Evolutionary conservation across 2,888 invertebrate species (phyloP).

Genomic region (Rhingia campestris): DNA sequence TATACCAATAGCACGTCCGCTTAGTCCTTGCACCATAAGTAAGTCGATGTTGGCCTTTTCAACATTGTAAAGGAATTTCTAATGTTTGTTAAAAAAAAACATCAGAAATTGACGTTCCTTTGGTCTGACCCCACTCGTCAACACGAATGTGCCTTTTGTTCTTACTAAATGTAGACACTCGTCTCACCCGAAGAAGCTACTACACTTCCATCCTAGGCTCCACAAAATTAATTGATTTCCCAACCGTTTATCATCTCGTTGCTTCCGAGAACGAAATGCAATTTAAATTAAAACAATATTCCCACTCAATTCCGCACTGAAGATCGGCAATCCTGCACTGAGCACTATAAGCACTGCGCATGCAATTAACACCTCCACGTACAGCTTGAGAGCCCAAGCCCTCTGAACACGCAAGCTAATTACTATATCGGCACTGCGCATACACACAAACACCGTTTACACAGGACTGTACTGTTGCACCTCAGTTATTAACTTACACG

Average conservation of each 20-base stretch:
- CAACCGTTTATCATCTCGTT: conserved; percentile 17
- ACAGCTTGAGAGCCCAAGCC: conserved; percentile 46
- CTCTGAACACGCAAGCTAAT: conserved; percentile 71
- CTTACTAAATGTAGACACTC: no score
- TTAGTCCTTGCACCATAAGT: no score
- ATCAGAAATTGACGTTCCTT: no score
- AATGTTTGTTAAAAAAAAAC: no score
- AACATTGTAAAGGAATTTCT: no score
- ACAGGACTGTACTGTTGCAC: conserved; percentile 63
- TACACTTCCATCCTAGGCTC: neutral
- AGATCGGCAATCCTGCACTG: conserved; percentile 78
- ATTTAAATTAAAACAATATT: conserved; percentile 65
- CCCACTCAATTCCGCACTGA: conserved; percentile 50
- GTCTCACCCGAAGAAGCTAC: no score
- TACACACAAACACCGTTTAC: neutral
- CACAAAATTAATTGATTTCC: conserved; percentile 46
- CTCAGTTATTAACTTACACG: conserved; percentile 71
- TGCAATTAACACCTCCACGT: conserved; percentile 71
- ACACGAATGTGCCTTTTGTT: no score
- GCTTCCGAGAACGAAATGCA: conserved; percentile 36
- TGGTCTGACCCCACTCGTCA: no score
- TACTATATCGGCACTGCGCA: conserved; percentile 45
- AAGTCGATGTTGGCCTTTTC: no score
- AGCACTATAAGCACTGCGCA: conserved; percentile 76
- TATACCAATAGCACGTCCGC: no score